Percentiles rank a stretch among this genome's conserved stretches.
phyloP scores from a whole-genome alignment of 2,797 vertebrate species.

The Bradypodion pumilum region DNA sequence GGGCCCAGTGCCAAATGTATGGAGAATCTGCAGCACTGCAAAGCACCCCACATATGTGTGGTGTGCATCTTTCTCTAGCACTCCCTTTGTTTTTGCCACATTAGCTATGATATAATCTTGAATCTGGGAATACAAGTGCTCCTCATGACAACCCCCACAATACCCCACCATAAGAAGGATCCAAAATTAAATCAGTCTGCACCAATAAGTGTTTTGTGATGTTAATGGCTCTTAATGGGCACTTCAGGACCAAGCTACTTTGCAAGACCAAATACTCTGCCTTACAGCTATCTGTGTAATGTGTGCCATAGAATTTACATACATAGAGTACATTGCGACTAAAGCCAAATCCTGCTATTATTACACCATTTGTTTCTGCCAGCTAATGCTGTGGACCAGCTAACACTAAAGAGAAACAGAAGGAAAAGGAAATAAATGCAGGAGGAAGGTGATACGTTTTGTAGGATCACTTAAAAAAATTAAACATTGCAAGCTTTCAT shows the following conservation, averaged over 20 bases:
- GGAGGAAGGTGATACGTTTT: too few relatives aligned
- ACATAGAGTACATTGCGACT: not conserved
- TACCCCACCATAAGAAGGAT: too few relatives aligned
- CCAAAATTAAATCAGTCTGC: too few relatives aligned
- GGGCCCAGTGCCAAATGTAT: not conserved
- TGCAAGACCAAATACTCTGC: not conserved
- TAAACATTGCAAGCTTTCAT: too few relatives aligned
- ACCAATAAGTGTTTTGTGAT: too few relatives aligned
- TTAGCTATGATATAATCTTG: too few relatives aligned
- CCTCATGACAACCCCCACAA: too few relatives aligned
- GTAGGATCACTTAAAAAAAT: too few relatives aligned
- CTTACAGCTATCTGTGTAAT: not conserved
- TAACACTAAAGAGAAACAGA: not conserved
- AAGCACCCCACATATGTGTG: not conserved
- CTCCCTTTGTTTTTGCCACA: too few relatives aligned
- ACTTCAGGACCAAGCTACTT: not conserved
- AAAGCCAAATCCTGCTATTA: not conserved
- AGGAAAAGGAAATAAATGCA: too few relatives aligned
- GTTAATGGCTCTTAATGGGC: too few relatives aligned
- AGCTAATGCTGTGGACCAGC: not conserved
- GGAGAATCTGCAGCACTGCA: not conserved
- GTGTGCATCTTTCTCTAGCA: not conserved
- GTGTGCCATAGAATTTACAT: not conserved
- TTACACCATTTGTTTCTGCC: not conserved
- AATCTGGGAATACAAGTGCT: too few relatives aligned